These are phyloP conservation scores for Tryphoninae sp. DNA, from an alignment of 2,888 invertebrate species.

Conservation along the genomic window DNA sequence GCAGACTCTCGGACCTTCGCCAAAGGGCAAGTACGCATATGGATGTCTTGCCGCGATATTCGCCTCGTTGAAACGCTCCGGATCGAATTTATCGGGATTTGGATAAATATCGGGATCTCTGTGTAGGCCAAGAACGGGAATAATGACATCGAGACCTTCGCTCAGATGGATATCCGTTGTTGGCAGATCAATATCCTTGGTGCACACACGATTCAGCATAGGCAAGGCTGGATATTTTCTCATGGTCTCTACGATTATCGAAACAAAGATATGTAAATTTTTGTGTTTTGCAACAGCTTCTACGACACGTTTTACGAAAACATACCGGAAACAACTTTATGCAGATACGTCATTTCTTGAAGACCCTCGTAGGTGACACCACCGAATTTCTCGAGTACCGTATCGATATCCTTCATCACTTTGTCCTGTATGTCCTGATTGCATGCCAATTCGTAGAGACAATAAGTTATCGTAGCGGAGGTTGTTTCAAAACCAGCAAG, in stretches of 20 bases:
- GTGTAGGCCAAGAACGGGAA: conserved; percentile 81
- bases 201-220: conserved; percentile 77
- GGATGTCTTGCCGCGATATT: conserved; percentile 71
- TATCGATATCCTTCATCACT: conserved; percentile 79
- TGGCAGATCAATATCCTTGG: conserved; percentile 71
- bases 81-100: conserved; percentile 82
- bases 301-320: background rate
- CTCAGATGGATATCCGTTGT: conserved; percentile 68
- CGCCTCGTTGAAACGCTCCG: conserved; percentile 82
- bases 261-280: background rate
- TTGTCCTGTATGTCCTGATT: conserved; percentile 80
- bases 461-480: conserved; percentile 81
- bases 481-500: conserved; percentile 83
- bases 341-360: conserved; percentile 81
- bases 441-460: conserved; percentile 81
- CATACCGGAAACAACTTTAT: conserved; percentile 80
- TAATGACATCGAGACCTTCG: conserved; percentile 74
- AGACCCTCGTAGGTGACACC: conserved; percentile 80
- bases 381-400: conserved; percentile 73
- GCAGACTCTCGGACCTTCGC: conserved; percentile 75
- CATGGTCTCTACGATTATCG: conserved; percentile 72
- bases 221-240: conserved; percentile 79
- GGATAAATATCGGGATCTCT: conserved; percentile 82
- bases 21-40: conserved; percentile 75
- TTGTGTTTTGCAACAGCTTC: background rate